Evolutionary conservation across 2,797 vertebrate genomes (phyloP), one percentile per base, ranked within the genome.

Genomic region (Salmo trutta): DNA sequence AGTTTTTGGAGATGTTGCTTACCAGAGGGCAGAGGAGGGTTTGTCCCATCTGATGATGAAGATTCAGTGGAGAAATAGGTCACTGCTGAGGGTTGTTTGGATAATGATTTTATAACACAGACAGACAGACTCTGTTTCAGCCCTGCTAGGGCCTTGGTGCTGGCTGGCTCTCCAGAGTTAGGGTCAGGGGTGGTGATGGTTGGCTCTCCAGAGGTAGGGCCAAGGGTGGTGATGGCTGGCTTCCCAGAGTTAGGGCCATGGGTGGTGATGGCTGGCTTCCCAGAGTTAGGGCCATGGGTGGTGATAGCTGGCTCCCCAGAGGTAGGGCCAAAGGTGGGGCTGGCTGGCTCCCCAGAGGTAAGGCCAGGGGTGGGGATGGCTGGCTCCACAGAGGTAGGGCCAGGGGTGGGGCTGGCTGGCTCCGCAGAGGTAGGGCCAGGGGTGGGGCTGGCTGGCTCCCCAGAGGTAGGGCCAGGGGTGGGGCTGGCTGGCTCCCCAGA

Each of bases 21-120:
- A 93, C 92, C 90, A 79, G 83, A 78, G 78, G 87, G 78, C 74
- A 79, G 87, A 90, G 90, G 84, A 87, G 90, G 89, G 87, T 89
- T 66, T 1, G 86, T 82, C 85, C 89, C 82, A 76, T 90, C 85
- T 79, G 80, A 75, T 0, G 80, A 75, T 0, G 80, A 74, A 0
- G 80, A 54, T 64, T 89, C 86, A 16, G 75, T 62, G 27, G 87
- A 76, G 62, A 10, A 77, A 31, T n/a, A 84, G 80, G 66, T 67
- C 29, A 85, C 90, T 1, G 81, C 76, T 70, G 83, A 16, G 36
- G 71, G 75, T 27, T 89, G 84, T 77, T 84, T 80, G 4, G 41
- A 51, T 29, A 27, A 52, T 0, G 86, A 78, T 33, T 77, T 56
- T 53, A 78, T 79, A 36, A 33, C 77, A 56, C 81, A 79, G 41